Base-by-base conservation (phyloP, 2,113 vertebrate genomes). In the Callopanchax toddi region DNA sequence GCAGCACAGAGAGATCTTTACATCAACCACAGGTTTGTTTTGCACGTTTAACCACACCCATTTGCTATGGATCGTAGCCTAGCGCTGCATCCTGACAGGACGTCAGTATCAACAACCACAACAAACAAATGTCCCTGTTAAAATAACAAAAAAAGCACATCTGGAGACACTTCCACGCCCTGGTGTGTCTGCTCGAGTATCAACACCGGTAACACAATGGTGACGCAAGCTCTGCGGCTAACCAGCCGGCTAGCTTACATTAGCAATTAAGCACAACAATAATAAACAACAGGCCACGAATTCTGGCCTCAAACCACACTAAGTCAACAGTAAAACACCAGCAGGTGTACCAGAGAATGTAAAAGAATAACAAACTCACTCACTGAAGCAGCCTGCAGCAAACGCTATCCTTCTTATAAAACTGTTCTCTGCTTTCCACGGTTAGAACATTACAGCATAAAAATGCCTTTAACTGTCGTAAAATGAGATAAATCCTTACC, bases 181-280 rank as follows among this genome's bases (percentile, higher is more conserved):
- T 26, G 26, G 3, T 21, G 48, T 23, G 18, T 63, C 40, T 32
- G 64, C 39, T 34, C 60, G 69, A 66, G 44, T 51, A 29, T 59
- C 50, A n/a, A n/a, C n/a, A 36, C 75, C 64, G 79, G 73, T 54
- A 88, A 89, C 87, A 89, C 87, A 88, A 90, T 81, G 85, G 83
- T 89, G 89, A 89, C 86, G 89, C 88, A 88, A 89, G 79, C 43
- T 76, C 55, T 76, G 77, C 71, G 64, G 90, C 88, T 85, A 86
- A 84, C 74, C 78, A 52, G 60, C 73, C 59, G 70, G 79, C 87
- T 87, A 86, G 29, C 29, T 32, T 32, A 55, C 67, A 8, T 48
- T 78, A 84, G 67, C 78, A 25, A 20, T 26, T 26, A 42, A 39
- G 60, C 42, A 16, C 45, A 68, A 64, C 50, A 62, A 67, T 71